Base-by-base conservation (phyloP, 2,797 vertebrate species). In the Lerista edwardsae region DNA sequence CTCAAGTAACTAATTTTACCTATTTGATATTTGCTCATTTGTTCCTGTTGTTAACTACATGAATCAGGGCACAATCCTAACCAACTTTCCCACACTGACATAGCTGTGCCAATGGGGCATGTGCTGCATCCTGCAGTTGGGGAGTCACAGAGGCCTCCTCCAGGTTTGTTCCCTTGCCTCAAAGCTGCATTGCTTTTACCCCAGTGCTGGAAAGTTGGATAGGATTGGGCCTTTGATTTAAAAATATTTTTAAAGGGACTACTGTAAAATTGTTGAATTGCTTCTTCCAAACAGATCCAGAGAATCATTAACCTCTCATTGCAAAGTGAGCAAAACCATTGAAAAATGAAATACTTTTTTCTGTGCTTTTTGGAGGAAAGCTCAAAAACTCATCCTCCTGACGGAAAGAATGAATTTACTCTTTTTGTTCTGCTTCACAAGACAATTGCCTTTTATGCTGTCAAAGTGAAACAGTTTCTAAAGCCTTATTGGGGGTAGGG, bases 391-490 rank as follows among this genome's bases (percentile, higher is more conserved):
- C 71, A 19, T 21, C 27, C 31, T 12, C 39, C 27, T 21, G 27
- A 71, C 25, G 44, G 39, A 79, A 75, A 41, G 47, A 12, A 4
- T 34, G 44, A 76, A 85, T 83, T 82, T 62, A 62, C 25, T 51
- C 47, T 23, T 51, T 91, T 86, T 76, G 21, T 85, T 15, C 6
- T 27, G 14, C 0, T 0, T 44, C 64, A 59, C 23, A 62, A 84
- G 78, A 89, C 0, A 2, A 36, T 5, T 59, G 29, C 11, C 65
- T 0, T 79, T 79, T 73, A 47, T 86, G 41, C 41, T 75, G 41
- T 36, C 64, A 57, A 55, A 47, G 68, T 23, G 1, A 86, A 83
- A 90, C 21, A 1, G 61, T 80, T 44, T 19, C 77, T 86, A 29
- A 55, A 79, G 1, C 27, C 34, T 55, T 76, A 34, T 29, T 27